A percentile compares a stretch with the other conserved stretches of the same genome.
These are phyloP conservation scores for Benitochromis conjunctus DNA, from an alignment of 2,113 vertebrate genomes.

Conservation along the genomic window DNA sequence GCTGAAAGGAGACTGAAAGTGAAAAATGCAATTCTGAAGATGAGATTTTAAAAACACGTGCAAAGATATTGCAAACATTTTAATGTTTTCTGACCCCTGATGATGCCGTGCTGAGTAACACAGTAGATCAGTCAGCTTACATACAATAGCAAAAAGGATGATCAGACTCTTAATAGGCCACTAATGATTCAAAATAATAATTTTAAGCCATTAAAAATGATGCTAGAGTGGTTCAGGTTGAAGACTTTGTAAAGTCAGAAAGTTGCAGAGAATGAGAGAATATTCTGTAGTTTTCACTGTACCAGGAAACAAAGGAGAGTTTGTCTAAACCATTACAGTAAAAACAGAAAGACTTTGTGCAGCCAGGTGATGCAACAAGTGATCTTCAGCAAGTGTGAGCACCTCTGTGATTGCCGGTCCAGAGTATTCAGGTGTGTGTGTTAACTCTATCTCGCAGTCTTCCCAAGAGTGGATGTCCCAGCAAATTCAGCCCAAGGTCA, in stretches of 20 bases:
- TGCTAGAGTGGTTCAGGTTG: neutral
- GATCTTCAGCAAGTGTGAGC: neutral
- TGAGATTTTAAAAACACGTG: neutral
- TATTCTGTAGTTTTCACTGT: neutral
- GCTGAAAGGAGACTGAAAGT: neutral
- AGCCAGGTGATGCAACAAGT: neutral
- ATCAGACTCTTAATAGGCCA: neutral
- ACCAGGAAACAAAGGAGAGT: neutral
- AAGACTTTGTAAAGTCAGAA: neutral
- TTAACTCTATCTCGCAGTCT: neutral
- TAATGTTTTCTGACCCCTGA: neutral
- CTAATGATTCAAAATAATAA: neutral
- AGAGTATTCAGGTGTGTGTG: neutral
- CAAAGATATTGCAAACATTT: neutral
- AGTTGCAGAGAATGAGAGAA: neutral
- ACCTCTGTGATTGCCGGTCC: neutral
- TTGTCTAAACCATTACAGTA: accelerated
- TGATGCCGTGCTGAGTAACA: accelerated
- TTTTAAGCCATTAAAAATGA: neutral
- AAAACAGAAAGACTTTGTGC: neutral
- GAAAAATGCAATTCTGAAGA: neutral
- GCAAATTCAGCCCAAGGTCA: neutral
- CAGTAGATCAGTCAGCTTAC: neutral
- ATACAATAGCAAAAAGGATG: neutral
- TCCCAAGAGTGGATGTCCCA: neutral